These are phyloP conservation scores for Uropsilus gracilis DNA, from an alignment of 2,113 vertebrate species.

Conservation along the genomic window DNA sequence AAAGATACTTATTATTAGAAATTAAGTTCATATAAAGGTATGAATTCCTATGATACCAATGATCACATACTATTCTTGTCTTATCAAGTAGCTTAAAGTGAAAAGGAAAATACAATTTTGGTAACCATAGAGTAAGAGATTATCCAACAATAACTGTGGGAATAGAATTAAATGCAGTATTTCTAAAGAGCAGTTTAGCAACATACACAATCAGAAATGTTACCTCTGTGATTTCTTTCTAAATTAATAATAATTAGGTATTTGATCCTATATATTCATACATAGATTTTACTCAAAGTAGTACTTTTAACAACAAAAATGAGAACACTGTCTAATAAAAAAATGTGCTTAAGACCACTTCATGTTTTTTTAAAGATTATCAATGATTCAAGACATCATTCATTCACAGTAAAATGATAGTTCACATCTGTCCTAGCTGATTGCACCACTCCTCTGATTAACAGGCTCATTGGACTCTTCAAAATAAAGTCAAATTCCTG, in stretches of 20 bases:
- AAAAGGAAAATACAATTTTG: background rate
- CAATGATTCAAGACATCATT: background rate
- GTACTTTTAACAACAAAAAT: background rate
- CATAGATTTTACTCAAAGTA: background rate
- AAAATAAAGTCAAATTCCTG: background rate
- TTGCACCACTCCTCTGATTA: background rate
- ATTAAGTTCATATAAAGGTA: background rate
- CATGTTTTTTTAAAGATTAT: background rate
- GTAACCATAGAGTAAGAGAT: background rate
- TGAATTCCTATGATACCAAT: background rate
- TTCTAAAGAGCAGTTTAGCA: background rate
- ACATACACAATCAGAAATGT: background rate
- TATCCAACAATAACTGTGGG: background rate
- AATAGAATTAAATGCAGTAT: background rate
- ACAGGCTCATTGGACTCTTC: background rate
- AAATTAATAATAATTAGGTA: background rate
- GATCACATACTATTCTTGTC: background rate
- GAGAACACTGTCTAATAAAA: background rate
- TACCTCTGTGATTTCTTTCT: background rate
- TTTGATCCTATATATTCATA: background rate
- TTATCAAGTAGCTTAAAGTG: background rate
- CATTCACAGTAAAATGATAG: background rate
- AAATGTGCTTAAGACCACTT: background rate
- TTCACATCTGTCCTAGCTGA: background rate
- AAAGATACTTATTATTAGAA: background rate